Evolutionary conservation across 2,888 invertebrate genomes (phyloP).

Genomic region (Tenthredo mesomela): DNA sequence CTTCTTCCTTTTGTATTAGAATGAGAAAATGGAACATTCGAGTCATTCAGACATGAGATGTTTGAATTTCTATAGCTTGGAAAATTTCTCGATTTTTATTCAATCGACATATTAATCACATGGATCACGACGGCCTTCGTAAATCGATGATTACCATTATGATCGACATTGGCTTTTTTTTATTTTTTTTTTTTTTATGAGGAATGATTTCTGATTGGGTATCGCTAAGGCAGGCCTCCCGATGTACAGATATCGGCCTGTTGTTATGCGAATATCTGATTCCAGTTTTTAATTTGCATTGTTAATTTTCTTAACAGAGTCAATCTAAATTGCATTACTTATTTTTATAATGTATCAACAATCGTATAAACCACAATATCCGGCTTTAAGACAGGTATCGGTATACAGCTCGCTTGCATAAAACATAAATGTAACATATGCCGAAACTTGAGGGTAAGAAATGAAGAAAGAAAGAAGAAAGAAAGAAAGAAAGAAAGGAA

Average conservation of each 20-base stretch:
- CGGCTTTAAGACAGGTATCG: background rate
- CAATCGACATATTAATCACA: background rate
- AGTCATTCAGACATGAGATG: background rate
- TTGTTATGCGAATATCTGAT: background rate
- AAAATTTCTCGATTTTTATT: background rate
- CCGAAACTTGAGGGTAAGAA: background rate
- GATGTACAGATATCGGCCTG: background rate
- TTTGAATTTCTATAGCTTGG: conserved; percentile 3
- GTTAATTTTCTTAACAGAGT: background rate
- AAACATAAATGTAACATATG: background rate
- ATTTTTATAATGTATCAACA: background rate
- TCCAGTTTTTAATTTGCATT: conserved; percentile 3
- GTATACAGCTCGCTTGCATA: background rate
- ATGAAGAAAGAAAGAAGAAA: background rate
- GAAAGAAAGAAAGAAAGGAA: background rate
- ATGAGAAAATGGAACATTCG: conserved; percentile 5
- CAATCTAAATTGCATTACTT: background rate
- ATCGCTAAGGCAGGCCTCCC: conserved; percentile 28
- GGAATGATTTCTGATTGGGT: conserved; percentile 6
- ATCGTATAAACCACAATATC: background rate
- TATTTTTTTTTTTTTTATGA: background rate
- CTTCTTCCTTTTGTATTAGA: background rate
- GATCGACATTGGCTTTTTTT: background rate
- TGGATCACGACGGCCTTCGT: conserved; percentile 26
- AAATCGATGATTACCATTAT: conserved; percentile 20